Evolutionary conservation across 2,888 invertebrate genomes (phyloP).

Genomic region (Scrobipalpa atriplicella): DNA sequence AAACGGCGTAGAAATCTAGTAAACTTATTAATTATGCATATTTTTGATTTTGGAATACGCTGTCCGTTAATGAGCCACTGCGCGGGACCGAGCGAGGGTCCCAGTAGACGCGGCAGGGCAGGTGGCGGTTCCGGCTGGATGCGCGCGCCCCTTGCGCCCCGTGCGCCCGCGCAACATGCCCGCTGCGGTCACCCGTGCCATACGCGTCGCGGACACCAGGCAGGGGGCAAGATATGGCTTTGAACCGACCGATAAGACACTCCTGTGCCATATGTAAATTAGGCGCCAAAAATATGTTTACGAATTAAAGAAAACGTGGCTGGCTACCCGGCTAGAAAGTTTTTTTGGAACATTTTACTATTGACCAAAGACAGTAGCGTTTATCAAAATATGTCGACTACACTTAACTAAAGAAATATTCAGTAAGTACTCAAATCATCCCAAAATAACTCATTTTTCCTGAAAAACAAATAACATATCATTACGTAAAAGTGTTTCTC

Average conservation of each 20-base stretch:
- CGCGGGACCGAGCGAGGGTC: conserved; percentile 28
- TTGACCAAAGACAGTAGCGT: too few species aligned
- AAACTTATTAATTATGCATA: conserved; percentile 3
- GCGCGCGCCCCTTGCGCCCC: conserved; percentile 50
- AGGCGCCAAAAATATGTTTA: conserved; percentile 34
- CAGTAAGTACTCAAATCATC: too few species aligned
- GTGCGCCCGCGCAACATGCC: conserved; percentile 37
- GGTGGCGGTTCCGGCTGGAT: conserved; percentile 75
- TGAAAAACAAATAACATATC: too few species aligned
- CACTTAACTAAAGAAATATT: too few species aligned
- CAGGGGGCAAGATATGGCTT: not conserved
- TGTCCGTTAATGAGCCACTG: conserved; percentile 64
- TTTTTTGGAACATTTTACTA: too few species aligned
- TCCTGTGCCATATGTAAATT: conserved; percentile 26
- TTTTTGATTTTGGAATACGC: conserved; percentile 69
- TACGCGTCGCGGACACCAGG: not conserved
- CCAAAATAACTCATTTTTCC: too few species aligned
- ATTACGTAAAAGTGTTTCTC: not conserved
- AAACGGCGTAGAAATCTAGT: not conserved
- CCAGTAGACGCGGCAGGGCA: conserved; percentile 47
- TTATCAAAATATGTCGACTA: too few species aligned
- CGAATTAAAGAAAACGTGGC: not conserved
- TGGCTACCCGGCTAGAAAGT: not conserved
- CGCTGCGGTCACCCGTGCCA: conserved; percentile 12
- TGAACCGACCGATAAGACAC: conserved; percentile 12